phyloP scores from a whole-genome alignment of 2,888 invertebrate genomes.

The Tromatobia lineatoria region DNA sequence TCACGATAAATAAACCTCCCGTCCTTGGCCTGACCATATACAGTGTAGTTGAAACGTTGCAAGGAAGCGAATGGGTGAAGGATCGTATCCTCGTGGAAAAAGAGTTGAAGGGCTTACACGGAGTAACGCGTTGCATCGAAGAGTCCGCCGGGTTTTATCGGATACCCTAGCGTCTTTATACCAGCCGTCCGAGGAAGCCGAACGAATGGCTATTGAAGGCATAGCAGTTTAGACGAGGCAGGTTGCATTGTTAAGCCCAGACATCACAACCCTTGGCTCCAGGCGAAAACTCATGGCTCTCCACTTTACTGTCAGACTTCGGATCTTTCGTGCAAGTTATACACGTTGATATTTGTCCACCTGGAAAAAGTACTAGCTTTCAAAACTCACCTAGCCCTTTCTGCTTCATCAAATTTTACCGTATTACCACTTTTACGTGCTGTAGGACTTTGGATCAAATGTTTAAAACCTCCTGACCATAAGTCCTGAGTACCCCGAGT shows the following conservation, averaged over 20 bases:
- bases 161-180: slow-evolving; percentile 19
- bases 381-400: slow-evolving; percentile 24
- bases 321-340: slow-evolving; percentile 9
- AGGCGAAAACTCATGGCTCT: slow-evolving; percentile 57
- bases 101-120: slow-evolving; percentile 26
- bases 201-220: slow-evolving; percentile 76
- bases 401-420: slow-evolving; percentile 36
- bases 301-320: slow-evolving; percentile 18
- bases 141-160: slow-evolving; percentile 44
- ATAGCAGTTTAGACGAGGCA: slow-evolving; percentile 76
- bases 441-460: slow-evolving; percentile 25
- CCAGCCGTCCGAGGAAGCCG: slow-evolving; percentile 31
- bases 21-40: neutral
- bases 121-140: slow-evolving; percentile 41
- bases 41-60: neutral
- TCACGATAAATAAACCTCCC: slow-evolving; percentile 28
- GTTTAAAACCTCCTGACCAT: slow-evolving; percentile 35
- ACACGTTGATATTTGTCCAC: slow-evolving; percentile 9
- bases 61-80: neutral
- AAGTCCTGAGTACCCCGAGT: slow-evolving; percentile 1
- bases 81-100: slow-evolving; percentile 16
- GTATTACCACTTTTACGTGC: slow-evolving; percentile 34
- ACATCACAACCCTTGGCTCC: slow-evolving; percentile 75
- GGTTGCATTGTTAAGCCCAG: slow-evolving; percentile 77
- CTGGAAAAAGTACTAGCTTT: neutral